Conservation (phyloP, 2,888 invertebrate species). For the Baccha elongata region DNA sequence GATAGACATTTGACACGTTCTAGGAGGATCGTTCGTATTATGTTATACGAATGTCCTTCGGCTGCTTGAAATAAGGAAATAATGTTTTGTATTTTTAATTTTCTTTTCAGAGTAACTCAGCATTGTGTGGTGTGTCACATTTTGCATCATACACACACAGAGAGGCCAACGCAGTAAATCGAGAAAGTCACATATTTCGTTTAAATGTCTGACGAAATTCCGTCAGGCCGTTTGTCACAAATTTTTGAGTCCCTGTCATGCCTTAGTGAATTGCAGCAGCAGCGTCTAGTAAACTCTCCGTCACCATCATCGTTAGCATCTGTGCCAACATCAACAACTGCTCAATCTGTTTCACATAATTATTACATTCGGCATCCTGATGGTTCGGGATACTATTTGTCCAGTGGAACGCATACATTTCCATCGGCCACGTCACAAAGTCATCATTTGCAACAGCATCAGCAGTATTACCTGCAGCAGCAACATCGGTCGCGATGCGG, state of each 20-base stretch:
- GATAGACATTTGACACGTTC: constrained; percentile 32
- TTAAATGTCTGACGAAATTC: constrained; percentile 86
- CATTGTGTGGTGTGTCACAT: constrained; percentile 12
- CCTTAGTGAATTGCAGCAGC: constrained; percentile 86
- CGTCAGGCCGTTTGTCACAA: constrained; percentile 90
- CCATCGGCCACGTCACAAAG: constrained; percentile 79
- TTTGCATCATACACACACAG: not conserved
- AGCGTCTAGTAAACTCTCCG: constrained; percentile 76
- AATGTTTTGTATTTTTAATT: constrained; percentile 3
- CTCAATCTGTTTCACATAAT: constrained; percentile 75
- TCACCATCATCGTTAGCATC: constrained; percentile 76
- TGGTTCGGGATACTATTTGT: constrained; percentile 73
- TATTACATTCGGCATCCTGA: constrained; percentile 78
- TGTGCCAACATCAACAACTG: constrained; percentile 74
- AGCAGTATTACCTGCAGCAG: constrained; percentile 74
- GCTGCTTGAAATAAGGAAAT: not conserved
- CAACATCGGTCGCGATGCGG: constrained; percentile 74
- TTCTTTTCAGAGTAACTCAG: constrained; percentile 38
- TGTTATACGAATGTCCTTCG: not conserved
- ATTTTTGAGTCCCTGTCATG: constrained; percentile 91
- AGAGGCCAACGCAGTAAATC: constrained; percentile 16
- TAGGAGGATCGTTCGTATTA: not conserved
- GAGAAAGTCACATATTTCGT: constrained; percentile 26
- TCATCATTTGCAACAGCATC: constrained; percentile 74
- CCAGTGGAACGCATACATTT: constrained; percentile 79